A percentile compares a stretch with the other conserved stretches of the same genome.
phyloP scores from a whole-genome alignment of 2,888 invertebrate genomes.

The Amphipyra berbera region DNA sequence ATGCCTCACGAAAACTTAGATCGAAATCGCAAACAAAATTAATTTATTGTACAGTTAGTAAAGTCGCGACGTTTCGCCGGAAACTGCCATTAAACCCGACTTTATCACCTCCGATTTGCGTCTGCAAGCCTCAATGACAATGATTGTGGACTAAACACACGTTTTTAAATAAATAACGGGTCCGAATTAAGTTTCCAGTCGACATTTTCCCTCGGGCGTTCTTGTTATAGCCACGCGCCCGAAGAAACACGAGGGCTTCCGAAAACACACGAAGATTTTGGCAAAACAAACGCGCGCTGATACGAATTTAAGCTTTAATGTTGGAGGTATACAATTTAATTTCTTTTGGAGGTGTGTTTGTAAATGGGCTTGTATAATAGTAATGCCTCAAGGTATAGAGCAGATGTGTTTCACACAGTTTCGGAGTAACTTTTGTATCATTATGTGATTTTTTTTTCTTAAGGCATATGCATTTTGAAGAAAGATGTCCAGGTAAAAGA shows the following conservation, averaged over 20 bases:
- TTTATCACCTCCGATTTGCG: constrained; percentile 70
- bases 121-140: constrained; percentile 65
- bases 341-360: constrained; percentile 36
- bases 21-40: constrained; percentile 58
- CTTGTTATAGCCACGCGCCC: constrained; percentile 75
- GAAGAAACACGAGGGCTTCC: constrained; percentile 71
- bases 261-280: constrained; percentile 74
- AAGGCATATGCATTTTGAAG: constrained; percentile 79
- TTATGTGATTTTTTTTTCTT: constrained; percentile 82
- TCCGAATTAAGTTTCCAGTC: constrained; percentile 61
- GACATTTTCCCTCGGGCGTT: constrained; percentile 68
- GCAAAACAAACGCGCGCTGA: constrained; percentile 61
- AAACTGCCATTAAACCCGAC: constrained; percentile 67
- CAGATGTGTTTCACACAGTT: constrained; percentile 87
- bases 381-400: constrained; percentile 66
- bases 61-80: constrained; percentile 58
- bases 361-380: constrained; percentile 45
- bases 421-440: constrained; percentile 83
- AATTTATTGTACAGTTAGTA: constrained; percentile 54
- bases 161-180: constrained; percentile 69
- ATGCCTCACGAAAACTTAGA: constrained; percentile 34
- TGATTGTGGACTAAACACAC: constrained; percentile 70
- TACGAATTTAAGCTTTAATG: constrained; percentile 40
- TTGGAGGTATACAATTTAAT: constrained; percentile 28
- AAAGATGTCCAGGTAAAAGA: constrained; percentile 79